These are phyloP conservation scores for Perca flavescens DNA, from an alignment of 2,113 vertebrate species.

Conservation along the genomic window DNA sequence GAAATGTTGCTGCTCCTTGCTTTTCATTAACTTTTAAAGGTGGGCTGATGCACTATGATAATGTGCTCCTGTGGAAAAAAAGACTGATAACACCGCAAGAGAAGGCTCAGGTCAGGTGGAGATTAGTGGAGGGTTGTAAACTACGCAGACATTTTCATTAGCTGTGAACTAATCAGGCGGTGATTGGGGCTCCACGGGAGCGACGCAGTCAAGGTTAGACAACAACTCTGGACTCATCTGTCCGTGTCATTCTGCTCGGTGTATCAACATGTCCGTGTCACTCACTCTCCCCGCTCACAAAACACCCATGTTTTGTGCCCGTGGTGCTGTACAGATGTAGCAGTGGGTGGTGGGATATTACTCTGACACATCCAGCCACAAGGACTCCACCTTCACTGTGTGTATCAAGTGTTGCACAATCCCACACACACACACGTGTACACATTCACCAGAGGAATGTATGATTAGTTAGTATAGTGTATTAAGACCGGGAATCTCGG, in stretches of 20 bases:
- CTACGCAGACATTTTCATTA: constrained; percentile 70
- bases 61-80: constrained; percentile 30
- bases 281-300: constrained; percentile 25
- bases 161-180: constrained; percentile 64
- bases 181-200: constrained; percentile 35
- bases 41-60: constrained; percentile 45
- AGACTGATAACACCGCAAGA: constrained; percentile 45
- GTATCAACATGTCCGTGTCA: constrained; percentile 40
- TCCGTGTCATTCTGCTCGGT: constrained; percentile 28
- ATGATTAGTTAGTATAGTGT: constrained; percentile 8
- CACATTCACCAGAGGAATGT: constrained; percentile 26
- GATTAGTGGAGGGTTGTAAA: constrained; percentile 72
- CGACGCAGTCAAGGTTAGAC: constrained; percentile 63
- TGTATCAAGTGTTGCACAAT: constrained; percentile 53
- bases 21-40: constrained; percentile 72
- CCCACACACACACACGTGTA: constrained; percentile 10
- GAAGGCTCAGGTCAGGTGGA: constrained; percentile 44
- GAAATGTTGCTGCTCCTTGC: constrained; percentile 52
- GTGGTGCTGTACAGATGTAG: constrained; percentile 61
- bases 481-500: background rate
- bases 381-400: constrained; percentile 30
- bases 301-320: constrained; percentile 32
- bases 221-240: constrained; percentile 41
- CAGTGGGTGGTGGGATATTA: constrained; percentile 60
- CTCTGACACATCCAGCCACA: constrained; percentile 56